Conservation (phyloP, 2,797 vertebrate genomes). For the Eremophila alpestris region DNA sequence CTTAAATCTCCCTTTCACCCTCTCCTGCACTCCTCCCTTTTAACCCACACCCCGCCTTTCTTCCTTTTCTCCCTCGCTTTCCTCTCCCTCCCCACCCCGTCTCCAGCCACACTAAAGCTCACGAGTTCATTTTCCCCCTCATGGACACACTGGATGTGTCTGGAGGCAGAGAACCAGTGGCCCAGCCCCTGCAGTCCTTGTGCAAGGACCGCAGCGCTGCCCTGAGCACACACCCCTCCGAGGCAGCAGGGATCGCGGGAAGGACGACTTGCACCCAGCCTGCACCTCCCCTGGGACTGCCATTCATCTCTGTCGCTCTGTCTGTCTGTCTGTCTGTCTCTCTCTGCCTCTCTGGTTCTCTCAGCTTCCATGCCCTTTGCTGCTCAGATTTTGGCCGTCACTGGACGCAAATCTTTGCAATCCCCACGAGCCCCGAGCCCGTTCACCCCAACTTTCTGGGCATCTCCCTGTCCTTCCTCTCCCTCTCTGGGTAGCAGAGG, state of each 20-base stretch:
- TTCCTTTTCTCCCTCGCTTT: conserved; percentile 13
- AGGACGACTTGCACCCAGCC: conserved; percentile 69
- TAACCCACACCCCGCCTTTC: conserved; percentile 19
- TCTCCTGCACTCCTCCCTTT: conserved; percentile 27
- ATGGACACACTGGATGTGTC: background rate
- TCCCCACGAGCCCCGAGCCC: background rate
- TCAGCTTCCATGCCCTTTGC: conserved; percentile 67
- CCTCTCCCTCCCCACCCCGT: background rate
- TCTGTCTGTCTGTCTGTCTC: conserved; percentile 44
- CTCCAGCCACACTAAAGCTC: conserved; percentile 58
- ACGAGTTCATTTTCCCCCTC: background rate
- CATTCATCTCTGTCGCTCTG: conserved; percentile 51
- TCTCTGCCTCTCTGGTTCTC: conserved; percentile 57
- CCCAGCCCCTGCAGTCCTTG: background rate
- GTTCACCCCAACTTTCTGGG: background rate
- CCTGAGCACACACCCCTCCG: background rate
- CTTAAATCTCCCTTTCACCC: conserved; percentile 45
- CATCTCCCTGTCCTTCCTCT: background rate
- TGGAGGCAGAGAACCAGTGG: conserved; percentile 45
- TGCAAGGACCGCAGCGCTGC: background rate
- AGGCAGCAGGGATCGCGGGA: conserved; percentile 66
- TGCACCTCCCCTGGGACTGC: conserved; percentile 57
- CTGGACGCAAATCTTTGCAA: background rate
- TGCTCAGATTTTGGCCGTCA: conserved; percentile 46
- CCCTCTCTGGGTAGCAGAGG: conserved; percentile 37